Conservation (phyloP, 2,797 vertebrate species). For the Antrozous pallidus region DNA sequence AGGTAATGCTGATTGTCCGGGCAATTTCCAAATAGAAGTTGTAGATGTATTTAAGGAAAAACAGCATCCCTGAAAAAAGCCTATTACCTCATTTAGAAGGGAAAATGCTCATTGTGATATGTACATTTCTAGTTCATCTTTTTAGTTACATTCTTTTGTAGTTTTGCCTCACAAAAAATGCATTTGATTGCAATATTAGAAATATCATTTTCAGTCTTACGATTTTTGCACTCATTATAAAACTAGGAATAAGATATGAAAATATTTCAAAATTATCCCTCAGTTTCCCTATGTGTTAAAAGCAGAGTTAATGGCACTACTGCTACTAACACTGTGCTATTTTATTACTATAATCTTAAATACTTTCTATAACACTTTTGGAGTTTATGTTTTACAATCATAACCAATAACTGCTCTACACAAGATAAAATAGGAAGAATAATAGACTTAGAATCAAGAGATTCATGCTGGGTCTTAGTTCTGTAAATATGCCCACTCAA, state of each 20-base stretch:
- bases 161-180: neutral
- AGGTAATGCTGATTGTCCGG: neutral
- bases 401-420: neutral
- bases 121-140: neutral
- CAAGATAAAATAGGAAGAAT: neutral
- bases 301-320: neutral
- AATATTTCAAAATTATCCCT: conserved; percentile 25
- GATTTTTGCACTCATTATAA: neutral
- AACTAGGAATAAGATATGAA: neutral
- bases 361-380: neutral
- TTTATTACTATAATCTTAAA: neutral
- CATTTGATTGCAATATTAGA: neutral
- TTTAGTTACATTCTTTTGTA: neutral
- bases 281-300: neutral
- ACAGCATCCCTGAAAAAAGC: neutral
- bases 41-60: neutral
- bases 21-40: neutral
- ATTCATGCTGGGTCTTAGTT: neutral
- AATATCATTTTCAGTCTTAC: neutral
- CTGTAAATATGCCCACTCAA: neutral
- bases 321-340: neutral
- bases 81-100: neutral
- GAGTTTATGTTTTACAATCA: neutral
- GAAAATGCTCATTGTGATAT: neutral
- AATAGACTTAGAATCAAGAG: neutral